These are phyloP conservation scores for Hippoglossus stenolepis DNA, from an alignment of 2,113 vertebrate species.

Conservation along the genomic window DNA sequence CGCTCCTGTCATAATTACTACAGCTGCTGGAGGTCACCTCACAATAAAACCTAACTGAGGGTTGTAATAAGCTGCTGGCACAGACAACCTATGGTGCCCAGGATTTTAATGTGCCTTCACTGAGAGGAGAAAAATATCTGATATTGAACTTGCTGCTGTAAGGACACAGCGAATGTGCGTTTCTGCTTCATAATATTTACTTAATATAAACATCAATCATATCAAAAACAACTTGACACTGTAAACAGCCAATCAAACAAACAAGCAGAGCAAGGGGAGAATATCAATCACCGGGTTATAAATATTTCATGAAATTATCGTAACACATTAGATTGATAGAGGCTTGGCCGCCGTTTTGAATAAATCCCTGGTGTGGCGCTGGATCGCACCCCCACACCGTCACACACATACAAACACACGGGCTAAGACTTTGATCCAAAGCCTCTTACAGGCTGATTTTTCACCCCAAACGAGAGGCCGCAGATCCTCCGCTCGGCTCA, in stretches of 20 bases:
- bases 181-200: constrained; percentile 33
- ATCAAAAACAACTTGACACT: constrained; percentile 37
- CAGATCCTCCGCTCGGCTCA: constrained; percentile 38
- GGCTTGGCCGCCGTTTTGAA: constrained; percentile 54
- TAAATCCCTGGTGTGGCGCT: constrained; percentile 56
- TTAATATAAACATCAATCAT: constrained; percentile 43
- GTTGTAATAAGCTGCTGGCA: background rate
- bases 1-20: background rate
- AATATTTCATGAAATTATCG: constrained; percentile 61
- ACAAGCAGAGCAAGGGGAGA: constrained; percentile 6
- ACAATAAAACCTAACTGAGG: background rate
- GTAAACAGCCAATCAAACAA: constrained; percentile 46
- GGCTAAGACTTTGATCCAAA: constrained; percentile 73
- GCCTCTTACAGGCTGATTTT: constrained; percentile 67
- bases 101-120: background rate
- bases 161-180: background rate
- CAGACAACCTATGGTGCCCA: background rate
- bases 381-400: constrained; percentile 10
- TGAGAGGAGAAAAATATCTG: constrained; percentile 21
- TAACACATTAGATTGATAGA: constrained; percentile 60
- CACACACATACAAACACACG: constrained; percentile 33
- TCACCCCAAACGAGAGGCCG: constrained; percentile 49
- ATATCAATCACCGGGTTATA: constrained; percentile 5
- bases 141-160: constrained; percentile 11
- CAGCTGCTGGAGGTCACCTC: background rate